Conservation (phyloP, 2,888 invertebrate genomes). For the Clepsis dumicolana region DNA sequence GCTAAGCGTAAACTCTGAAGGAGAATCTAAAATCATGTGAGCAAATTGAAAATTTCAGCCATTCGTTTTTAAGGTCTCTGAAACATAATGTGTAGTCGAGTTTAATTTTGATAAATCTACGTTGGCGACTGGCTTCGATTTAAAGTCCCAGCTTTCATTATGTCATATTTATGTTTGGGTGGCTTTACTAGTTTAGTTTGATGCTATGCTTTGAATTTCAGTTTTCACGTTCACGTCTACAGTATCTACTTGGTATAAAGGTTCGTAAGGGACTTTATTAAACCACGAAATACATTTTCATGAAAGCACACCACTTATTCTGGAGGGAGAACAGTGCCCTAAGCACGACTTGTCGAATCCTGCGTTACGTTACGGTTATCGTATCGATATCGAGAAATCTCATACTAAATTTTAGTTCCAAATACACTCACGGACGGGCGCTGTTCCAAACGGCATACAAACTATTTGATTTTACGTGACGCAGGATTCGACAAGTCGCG, state of each 20-base stretch:
- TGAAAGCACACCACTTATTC: too few relatives aligned
- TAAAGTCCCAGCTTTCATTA: background rate
- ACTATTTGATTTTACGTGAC: too few relatives aligned
- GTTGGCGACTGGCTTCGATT: background rate
- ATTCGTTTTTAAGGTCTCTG: background rate
- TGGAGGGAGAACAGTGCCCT: too few relatives aligned
- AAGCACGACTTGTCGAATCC: too few relatives aligned
- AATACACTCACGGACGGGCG: too few relatives aligned
- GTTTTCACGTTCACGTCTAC: background rate
- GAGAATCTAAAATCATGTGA: background rate
- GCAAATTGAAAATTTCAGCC: background rate
- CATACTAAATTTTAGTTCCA: too few relatives aligned
- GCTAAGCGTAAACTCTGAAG: background rate
- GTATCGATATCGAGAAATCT: too few relatives aligned
- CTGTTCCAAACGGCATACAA: too few relatives aligned
- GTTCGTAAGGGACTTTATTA: too few relatives aligned
- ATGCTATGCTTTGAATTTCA: background rate
- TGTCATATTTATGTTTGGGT: background rate
- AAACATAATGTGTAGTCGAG: background rate
- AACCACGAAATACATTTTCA: background rate
- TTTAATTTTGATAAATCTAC: background rate
- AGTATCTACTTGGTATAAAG: background rate
- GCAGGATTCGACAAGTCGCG: too few relatives aligned
- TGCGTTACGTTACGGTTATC: too few relatives aligned
- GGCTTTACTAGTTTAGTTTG: background rate